Percentiles rank a stretch among this genome's conserved stretches.
These are phyloP conservation scores for Electrophaes corylata DNA, from an alignment of 2,888 invertebrate species.

Conservation along the genomic window DNA sequence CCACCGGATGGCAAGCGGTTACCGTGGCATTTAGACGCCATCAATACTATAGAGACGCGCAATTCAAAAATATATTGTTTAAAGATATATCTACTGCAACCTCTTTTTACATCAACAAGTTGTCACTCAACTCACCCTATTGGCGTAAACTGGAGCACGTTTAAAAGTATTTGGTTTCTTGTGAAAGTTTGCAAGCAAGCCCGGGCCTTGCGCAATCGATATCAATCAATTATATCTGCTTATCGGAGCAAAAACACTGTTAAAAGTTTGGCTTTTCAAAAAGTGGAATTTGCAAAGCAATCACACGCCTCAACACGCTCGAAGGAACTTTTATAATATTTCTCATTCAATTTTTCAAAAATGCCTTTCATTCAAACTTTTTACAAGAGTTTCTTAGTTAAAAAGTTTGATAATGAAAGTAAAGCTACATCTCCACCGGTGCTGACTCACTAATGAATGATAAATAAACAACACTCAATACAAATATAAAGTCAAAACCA, in stretches of 20 bases:
- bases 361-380: conserved; percentile 12
- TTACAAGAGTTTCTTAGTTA: background rate
- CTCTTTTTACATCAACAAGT: too few relatives aligned
- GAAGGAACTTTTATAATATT: conserved; percentile 32
- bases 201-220: conserved; percentile 1
- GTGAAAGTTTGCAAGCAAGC: background rate
- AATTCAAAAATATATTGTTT: too few relatives aligned
- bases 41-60: too few relatives aligned
- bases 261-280: conserved; percentile 21
- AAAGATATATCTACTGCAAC: too few relatives aligned
- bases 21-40: too few relatives aligned
- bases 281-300: conserved; percentile 18
- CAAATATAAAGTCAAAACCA: too few relatives aligned
- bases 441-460: background rate
- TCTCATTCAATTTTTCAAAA: conserved; percentile 39
- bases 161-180: background rate
- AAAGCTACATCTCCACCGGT: background rate
- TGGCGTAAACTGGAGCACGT: background rate
- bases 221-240: conserved; percentile 21
- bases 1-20: too few relatives aligned
- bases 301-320: conserved; percentile 24
- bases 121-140: too few relatives aligned
- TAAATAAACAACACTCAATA: background rate
- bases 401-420: background rate
- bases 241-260: conserved; percentile 23